Evolutionary conservation across 2,113 vertebrate genomes (phyloP), one percentile per base, ranked within the genome.

Genomic region (Cercocebus atys): DNA sequence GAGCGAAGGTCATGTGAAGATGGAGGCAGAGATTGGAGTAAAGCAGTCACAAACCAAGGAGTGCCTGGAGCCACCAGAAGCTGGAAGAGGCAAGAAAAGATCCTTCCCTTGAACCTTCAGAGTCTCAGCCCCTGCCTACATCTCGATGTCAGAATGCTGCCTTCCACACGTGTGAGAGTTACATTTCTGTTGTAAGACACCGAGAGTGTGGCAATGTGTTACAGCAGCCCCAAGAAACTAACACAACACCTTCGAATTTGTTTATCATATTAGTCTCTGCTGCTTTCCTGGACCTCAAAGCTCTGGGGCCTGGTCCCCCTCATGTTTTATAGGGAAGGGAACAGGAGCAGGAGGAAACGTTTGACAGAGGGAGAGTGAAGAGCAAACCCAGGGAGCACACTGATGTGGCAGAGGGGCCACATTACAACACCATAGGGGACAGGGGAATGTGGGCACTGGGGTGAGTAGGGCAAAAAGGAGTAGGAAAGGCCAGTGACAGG

Each of bases 1-100:
- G 3, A 10, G 10, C 14, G 1, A 12, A 43, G 3, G 8, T 30
- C 23, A 1, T 4, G 6, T 1, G 38, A 27, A 45, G 7, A 52
- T 0, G 1, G 82, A 11, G 23, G 2, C 17, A 4, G 75, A 57
- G 22, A 11, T 0, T 1, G 9, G 18, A 13, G 5, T 1, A 18
- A 27, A 0, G 13, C 0, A 16, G 8, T 27, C 70, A 6, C 68
- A 35, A 5, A 11, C 52, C 14, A 3, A 57, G 35, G 16, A 50
- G 1, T 0, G 2, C 17, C 43, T 3, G 23, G 27, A 40, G 17
- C 55, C 47, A 40, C 17, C 16, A 5, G 83, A 12, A 3, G 75
- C 32, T 1, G 43, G 27, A 17, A 76, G 57, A 30, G 6, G 68
- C 14, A 13, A 17, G 30, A 38, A 35, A n/a, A 11, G 9, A 4